Evolutionary conservation across 2,797 vertebrate species (phyloP).

Genomic region (Coccyzus lansbergi): DNA sequence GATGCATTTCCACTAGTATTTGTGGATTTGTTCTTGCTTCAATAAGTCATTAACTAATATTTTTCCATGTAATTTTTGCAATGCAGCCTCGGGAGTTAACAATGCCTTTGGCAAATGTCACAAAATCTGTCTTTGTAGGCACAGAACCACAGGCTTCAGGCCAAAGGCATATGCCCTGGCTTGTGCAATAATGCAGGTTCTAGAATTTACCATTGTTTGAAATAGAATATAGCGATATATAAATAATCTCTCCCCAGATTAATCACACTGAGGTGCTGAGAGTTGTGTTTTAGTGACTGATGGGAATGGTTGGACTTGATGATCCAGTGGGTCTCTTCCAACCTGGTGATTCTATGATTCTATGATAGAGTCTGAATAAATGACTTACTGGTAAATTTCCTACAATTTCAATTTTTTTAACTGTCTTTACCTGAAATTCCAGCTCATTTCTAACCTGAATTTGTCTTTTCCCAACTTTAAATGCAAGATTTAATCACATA

Average conservation of each 20-base stretch:
- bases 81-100: not conserved
- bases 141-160: not conserved
- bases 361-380: not conserved
- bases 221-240: not conserved
- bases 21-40: fast-evolving
- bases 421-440: not conserved
- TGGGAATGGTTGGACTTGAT: too few species aligned
- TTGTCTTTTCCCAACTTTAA: not conserved
- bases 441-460: not conserved
- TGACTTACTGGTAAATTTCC: not conserved
- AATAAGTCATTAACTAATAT: not conserved
- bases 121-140: not conserved
- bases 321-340: too few species aligned
- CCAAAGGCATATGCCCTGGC: not conserved
- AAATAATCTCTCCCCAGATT: fast-evolving
- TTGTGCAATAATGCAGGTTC: not conserved
- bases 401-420: not conserved
- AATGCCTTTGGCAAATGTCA: not conserved
- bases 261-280: too few species aligned
- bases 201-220: not conserved
- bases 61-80: not conserved
- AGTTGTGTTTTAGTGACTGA: too few species aligned
- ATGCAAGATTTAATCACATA: fast-evolving
- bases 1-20: not conserved
- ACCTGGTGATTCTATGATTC: too few species aligned